Percentiles rank a stretch among this genome's conserved stretches.
phyloP scores from a whole-genome alignment of 2,113 vertebrate species.

The Tragelaphus buxtoni region DNA sequence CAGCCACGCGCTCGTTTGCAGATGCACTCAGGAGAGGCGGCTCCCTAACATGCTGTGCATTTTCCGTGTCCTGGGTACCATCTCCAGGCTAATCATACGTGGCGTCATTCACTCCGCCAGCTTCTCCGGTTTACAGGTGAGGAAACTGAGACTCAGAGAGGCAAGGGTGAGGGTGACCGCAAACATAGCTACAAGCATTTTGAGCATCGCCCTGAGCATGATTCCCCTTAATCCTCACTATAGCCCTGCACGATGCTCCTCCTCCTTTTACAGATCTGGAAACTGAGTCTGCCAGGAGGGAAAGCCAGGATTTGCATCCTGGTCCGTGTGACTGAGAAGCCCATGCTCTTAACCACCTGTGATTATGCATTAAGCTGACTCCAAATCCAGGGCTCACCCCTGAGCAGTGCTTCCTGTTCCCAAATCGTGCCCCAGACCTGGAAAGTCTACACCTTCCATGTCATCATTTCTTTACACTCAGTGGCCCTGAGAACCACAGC shows the following conservation, averaged over 20 bases:
- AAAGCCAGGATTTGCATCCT: not conserved
- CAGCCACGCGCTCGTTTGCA: accelerated
- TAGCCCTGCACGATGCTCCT: no score
- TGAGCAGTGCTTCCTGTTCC: not conserved
- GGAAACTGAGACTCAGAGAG: not conserved
- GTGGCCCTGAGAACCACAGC: not conserved
- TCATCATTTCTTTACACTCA: not conserved
- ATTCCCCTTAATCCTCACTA: not conserved
- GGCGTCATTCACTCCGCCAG: not conserved
- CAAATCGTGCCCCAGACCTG: not conserved
- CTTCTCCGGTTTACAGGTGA: not conserved
- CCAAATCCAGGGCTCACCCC: not conserved
- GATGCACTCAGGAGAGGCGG: not conserved
- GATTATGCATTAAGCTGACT: not conserved
- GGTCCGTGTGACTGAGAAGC: not conserved
- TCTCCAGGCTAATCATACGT: accelerated
- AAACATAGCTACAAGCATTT: not conserved
- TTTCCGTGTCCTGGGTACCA: not conserved
- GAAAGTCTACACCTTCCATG: not conserved
- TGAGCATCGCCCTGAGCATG: not conserved
- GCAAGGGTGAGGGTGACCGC: accelerated
- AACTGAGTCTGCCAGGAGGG: not conserved
- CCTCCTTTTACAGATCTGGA: not conserved
- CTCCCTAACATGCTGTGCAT: not conserved
- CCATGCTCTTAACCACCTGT: not conserved